Evolutionary conservation across 2,888 invertebrate species (phyloP).

Genomic region (Lysandra bellargus): DNA sequence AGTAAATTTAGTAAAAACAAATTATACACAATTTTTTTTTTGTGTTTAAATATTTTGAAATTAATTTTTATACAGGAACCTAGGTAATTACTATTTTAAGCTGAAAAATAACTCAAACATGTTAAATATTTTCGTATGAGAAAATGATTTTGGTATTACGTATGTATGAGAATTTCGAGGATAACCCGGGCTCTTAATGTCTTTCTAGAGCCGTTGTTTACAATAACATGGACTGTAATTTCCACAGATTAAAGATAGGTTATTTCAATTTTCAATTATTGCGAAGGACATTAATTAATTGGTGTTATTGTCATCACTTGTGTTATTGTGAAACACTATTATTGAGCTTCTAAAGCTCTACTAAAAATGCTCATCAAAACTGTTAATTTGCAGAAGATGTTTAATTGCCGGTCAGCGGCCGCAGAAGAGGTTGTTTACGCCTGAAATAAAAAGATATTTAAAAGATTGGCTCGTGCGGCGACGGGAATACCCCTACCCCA

Average conservation of each 20-base stretch:
- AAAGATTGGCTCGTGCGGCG: conserved; percentile 89
- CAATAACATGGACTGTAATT: not conserved
- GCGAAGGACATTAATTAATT: not conserved
- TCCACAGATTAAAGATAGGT: too few relatives aligned
- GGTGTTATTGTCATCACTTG: not conserved
- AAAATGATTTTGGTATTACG: too few relatives aligned
- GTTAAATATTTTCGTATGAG: too few relatives aligned
- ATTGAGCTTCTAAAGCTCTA: not conserved
- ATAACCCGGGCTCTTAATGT: too few relatives aligned
- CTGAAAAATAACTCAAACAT: too few relatives aligned
- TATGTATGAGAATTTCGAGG: too few relatives aligned
- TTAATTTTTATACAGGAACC: too few relatives aligned
- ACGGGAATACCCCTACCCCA: conserved; percentile 89
- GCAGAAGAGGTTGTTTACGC: conserved; percentile 87
- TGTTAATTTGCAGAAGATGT: conserved; percentile 68
- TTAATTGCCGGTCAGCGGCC: conserved; percentile 83
- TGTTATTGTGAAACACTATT: not conserved
- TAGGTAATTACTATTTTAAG: too few relatives aligned
- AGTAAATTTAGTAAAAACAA: too few relatives aligned
- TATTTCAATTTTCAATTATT: too few relatives aligned
- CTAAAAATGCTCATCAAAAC: not conserved
- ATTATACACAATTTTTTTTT: too few relatives aligned
- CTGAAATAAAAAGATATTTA: conserved; percentile 88
- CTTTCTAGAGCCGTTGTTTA: not conserved
- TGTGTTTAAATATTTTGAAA: too few relatives aligned